Evolutionary conservation across 2,888 invertebrate genomes (phyloP), one percentile per base, ranked within the genome.

Genomic region (Diogma glabrata): DNA sequence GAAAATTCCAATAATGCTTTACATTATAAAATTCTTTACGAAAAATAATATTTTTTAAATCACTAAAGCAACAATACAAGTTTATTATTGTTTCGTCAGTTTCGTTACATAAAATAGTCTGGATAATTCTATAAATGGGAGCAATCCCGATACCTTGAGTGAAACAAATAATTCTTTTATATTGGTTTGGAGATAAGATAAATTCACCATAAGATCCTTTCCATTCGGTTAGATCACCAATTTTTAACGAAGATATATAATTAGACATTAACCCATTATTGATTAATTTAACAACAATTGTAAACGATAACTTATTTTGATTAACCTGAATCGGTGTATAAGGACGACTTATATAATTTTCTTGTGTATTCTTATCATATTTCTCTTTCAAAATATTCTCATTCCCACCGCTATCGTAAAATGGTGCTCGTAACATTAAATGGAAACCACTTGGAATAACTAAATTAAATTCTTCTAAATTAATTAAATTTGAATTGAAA

Each of bases 111-210:
- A 87, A 60, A 55, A 87, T 73, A 30, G 71, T 64, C 24, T 75
- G 67, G 49, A 84, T 75, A 10, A 88, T 74, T 14, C 78, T 72
- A 58, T 77, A 72, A 60, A 86, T 74, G 22, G 87, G 82, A 16
- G 84, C 79, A 55, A 88, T 76, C 1, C 87, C 88, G 20, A 87
- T 84, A 1, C 88, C 88, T 62, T 86, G 86, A 45, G 82, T 75
- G 40, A 82, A 65, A 61, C 80, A 70, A 2, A 75, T 55, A 16
- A 78, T 58, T 52, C 66, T 54, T 54, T 69, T 66, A 60, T 66
- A 72, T 40, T 60, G 62, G 60, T 75, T 75, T 14, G 64, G 67
- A 53, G 61, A 60, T 26, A 78, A 64, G 28, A 64, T 56, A 64
- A 75, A 81, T 47, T 72, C 67, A 8, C 85, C 84, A 68, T 82